A percentile compares a stretch with the other conserved stretches of the same genome.
phyloP scores from a whole-genome alignment of 1,140 invertebrate genomes.

The Harlomillsia oculata region DNA sequence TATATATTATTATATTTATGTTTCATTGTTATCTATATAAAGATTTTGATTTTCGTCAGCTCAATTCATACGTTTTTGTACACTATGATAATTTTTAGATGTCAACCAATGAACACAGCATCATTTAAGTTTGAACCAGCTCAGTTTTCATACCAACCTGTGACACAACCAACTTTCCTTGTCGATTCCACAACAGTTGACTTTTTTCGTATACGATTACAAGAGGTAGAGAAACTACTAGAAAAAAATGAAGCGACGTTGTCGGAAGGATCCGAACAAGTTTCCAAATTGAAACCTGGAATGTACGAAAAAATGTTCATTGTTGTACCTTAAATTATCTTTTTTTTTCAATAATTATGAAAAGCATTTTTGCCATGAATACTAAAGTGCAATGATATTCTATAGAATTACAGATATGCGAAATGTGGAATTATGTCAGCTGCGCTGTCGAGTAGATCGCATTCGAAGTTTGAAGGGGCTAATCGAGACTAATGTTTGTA shows the following conservation, averaged over 20 bases:
- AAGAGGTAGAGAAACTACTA: slow-evolving; percentile 61
- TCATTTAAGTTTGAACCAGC: slow-evolving; percentile 32
- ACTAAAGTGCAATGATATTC: neutral
- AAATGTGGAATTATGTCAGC: slow-evolving; percentile 16
- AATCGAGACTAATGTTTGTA: slow-evolving; percentile 24
- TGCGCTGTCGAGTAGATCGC: slow-evolving; percentile 29
- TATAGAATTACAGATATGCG: slow-evolving; percentile 11
- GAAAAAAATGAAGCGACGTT: slow-evolving; percentile 47
- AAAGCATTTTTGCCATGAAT: too few relatives aligned
- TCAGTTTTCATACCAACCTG: slow-evolving; percentile 43
- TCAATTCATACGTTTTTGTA: neutral
- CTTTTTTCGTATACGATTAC: slow-evolving; percentile 64
- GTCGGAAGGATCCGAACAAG: slow-evolving; percentile 37
- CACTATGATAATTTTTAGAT: slow-evolving; percentile 15
- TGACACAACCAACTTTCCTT: slow-evolving; percentile 64
- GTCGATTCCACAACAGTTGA: slow-evolving; percentile 85
- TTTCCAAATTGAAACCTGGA: slow-evolving; percentile 37
- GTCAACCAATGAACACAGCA: slow-evolving; percentile 19
- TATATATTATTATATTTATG: neutral
- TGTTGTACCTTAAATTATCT: too few relatives aligned
- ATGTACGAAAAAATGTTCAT: slow-evolving; percentile 7
- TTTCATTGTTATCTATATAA: neutral
- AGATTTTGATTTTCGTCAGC: too few relatives aligned
- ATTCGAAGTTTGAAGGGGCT: slow-evolving; percentile 15
- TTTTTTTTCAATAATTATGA: too few relatives aligned